Conservation (phyloP, 2,888 invertebrate genomes). For the Polylopha cassiicola region DNA sequence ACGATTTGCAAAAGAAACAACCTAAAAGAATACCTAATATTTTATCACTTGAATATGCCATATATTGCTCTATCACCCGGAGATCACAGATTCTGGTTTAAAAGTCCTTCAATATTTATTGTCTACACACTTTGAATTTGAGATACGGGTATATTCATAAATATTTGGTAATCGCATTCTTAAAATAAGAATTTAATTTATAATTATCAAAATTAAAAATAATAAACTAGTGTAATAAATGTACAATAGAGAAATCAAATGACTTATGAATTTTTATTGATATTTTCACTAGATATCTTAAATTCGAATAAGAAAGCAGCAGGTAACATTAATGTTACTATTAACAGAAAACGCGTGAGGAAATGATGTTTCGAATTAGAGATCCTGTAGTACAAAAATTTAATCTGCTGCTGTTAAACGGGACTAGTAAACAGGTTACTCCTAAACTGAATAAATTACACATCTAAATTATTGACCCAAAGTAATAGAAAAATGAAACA, state of each 20-base stretch:
- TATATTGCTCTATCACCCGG: too few species aligned
- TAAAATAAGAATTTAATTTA: slow-evolving; percentile 13
- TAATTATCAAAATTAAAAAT: slow-evolving; percentile 10
- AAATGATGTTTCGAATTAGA: too few species aligned
- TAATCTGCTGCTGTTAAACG: background rate
- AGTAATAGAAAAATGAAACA: slow-evolving; percentile 8
- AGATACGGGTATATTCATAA: slow-evolving; percentile 29
- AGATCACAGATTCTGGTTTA: too few species aligned
- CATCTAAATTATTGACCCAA: background rate
- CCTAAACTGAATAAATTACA: too few species aligned
- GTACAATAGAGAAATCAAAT: slow-evolving; percentile 15
- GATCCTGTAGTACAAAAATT: too few species aligned
- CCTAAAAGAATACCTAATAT: too few species aligned
- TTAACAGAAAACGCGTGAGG: too few species aligned
- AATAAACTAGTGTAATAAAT: slow-evolving; percentile 14
- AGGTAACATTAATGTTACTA: too few species aligned
- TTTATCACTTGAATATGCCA: too few species aligned
- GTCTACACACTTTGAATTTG: slow-evolving; percentile 7
- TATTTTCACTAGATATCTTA: too few species aligned
- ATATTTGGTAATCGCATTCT: slow-evolving; percentile 21
- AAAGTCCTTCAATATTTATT: slow-evolving; percentile 7
- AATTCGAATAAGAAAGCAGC: too few species aligned
- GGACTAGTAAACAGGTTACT: background rate
- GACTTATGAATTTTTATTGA: background rate
- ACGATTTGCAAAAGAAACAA: too few species aligned